These are phyloP conservation scores for Tetragonula clypearis DNA, from an alignment of 1,140 invertebrate species.

Conservation along the genomic window DNA sequence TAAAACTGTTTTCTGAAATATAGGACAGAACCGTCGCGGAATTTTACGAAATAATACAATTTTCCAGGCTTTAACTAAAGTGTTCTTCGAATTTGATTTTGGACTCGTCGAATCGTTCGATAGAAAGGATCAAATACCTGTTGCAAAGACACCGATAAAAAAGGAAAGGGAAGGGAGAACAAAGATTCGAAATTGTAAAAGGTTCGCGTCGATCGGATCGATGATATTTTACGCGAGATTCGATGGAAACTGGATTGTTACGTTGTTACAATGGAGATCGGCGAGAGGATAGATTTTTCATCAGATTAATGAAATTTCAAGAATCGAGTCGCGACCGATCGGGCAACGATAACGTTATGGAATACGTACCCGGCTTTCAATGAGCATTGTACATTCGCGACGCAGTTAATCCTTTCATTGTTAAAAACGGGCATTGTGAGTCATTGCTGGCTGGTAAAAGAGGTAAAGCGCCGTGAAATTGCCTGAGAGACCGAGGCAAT, in stretches of 20 bases:
- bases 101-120: neutral
- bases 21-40: too few relatives aligned
- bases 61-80: too few relatives aligned
- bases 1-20: too few relatives aligned
- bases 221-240: neutral
- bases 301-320: constrained; percentile 11
- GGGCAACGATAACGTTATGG: neutral
- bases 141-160: neutral
- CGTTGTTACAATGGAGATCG: neutral
- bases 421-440: constrained; percentile 1
- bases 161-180: neutral
- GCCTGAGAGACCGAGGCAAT: neutral
- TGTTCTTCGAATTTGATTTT: too few relatives aligned
- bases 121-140: neutral
- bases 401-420: constrained; percentile 11
- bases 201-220: too few relatives aligned
- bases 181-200: neutral
- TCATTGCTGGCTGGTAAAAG: neutral
- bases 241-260: neutral
- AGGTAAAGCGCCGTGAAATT: constrained; percentile 11
- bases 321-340: neutral
- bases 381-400: neutral
- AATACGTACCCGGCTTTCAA: neutral
- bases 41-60: too few relatives aligned
- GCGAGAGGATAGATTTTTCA: neutral